A percentile compares a stretch with the other conserved stretches of the same genome.
phyloP scores from a whole-genome alignment of 2,888 invertebrate genomes.

The Aethes cnicana region DNA sequence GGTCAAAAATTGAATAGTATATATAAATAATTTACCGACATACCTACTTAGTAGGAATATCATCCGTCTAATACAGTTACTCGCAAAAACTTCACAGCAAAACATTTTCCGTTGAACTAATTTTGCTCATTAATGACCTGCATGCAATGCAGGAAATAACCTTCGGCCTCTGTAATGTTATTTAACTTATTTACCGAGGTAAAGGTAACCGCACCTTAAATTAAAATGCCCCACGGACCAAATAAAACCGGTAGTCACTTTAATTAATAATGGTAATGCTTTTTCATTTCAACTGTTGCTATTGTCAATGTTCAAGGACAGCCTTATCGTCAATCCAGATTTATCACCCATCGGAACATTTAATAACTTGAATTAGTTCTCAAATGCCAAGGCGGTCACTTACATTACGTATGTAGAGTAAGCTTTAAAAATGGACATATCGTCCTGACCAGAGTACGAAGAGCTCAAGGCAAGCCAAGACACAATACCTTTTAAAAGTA shows the following conservation, averaged over 20 bases:
- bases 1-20: no score
- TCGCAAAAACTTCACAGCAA: no score
- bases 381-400: conserved; percentile 68
- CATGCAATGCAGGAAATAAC: conserved; percentile 12
- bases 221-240: background rate
- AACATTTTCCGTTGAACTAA: no score
- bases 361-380: conserved; percentile 48
- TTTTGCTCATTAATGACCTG: background rate
- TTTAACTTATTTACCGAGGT: no score
- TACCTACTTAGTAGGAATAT: no score
- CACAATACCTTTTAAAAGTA: background rate
- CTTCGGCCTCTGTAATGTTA: conserved; percentile 5
- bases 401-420: conserved; percentile 32
- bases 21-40: no score
- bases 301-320: conserved; percentile 20
- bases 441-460: background rate
- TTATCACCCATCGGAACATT: conserved; percentile 52
- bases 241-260: conserved; percentile 16
- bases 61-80: no score
- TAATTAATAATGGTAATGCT: conserved; percentile 17
- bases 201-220: conserved; percentile 5
- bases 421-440: conserved; percentile 1
- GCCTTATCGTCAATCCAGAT: conserved; percentile 37
- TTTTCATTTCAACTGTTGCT: conserved; percentile 2
- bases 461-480: background rate